Evolutionary conservation across 1,140 invertebrate genomes (phyloP), one percentile per base, ranked within the genome.

Genomic region (Drosophila malerkotliana): DNA sequence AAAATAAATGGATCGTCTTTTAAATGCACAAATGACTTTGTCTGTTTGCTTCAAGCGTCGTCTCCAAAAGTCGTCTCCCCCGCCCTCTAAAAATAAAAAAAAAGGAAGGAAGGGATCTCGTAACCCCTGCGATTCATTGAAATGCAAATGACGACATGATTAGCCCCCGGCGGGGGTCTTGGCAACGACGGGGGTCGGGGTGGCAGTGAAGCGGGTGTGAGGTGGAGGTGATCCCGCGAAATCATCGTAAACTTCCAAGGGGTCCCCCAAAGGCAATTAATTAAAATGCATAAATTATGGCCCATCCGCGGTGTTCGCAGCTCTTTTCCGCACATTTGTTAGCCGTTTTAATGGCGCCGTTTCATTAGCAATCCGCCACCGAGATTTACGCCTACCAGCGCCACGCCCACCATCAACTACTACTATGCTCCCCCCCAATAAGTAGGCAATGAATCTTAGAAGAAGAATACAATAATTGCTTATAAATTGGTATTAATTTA

Each of bases 261-360:
- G 51, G 26, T 5, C 6, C 18, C 64, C 62, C 2, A 44, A 44
- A 61, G 67, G 55, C 77, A 87, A 84, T 87, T 87, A 81, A 82
- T 87, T 82, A 85, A 85, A 87, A 85, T 78, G 64, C 64, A 78
- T 78, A 81, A 85, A 81, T 87, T 81, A 87, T 87, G 51, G 48
- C 26, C 48, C 72, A 72, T 55, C 52, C 39, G 47, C 37, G 9
- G 37, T 54, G 37, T 61, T 72, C 37, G 48, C 37, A 39, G 45
- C 49, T 45, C 61, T 77, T 78, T 77, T 76, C 72, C 45, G 59
- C 77, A 74, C 56, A 77, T 84, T 80, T 77, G 41, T 77, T 68
- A 51, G 51, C 56, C 44, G 56, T 58, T 77, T 84, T 84, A 48
- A 84, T 85, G 77, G 73, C 68, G 72, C 81, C 73, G 60, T 74